These are phyloP conservation scores for Sminthurinus aureus DNA, from an alignment of 2,888 invertebrate genomes.

Conservation along the genomic window DNA sequence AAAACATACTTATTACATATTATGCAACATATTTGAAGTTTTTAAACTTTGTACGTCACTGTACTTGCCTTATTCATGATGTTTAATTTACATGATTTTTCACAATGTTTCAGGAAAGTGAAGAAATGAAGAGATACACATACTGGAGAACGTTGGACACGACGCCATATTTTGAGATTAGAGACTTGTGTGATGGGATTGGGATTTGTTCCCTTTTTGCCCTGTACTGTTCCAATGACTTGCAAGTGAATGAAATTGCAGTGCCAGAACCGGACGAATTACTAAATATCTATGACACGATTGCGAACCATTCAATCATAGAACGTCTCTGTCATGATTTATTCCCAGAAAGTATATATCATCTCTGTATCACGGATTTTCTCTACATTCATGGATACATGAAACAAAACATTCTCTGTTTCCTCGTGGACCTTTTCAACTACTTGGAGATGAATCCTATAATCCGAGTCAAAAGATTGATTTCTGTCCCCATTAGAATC, in stretches of 20 bases:
- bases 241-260: constrained; percentile 52
- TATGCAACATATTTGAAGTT: too few relatives aligned
- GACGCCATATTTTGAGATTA: constrained; percentile 53
- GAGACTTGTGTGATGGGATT: constrained; percentile 57
- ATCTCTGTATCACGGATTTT: constrained; percentile 57
- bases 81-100: not conserved
- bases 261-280: constrained; percentile 56
- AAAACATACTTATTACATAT: too few relatives aligned
- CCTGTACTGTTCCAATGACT: constrained; percentile 57
- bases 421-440: constrained; percentile 57
- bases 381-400: constrained; percentile 59
- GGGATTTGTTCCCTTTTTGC: constrained; percentile 57
- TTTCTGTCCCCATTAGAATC: constrained; percentile 53
- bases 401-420: constrained; percentile 57
- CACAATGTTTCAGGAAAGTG: too few relatives aligned
- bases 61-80: not conserved
- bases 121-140: too few relatives aligned
- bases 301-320: constrained; percentile 52
- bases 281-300: constrained; percentile 56
- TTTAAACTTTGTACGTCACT: not conserved
- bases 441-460: constrained; percentile 56
- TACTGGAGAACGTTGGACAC: constrained; percentile 55
- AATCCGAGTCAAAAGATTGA: constrained; percentile 54
- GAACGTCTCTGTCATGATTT: constrained; percentile 55
- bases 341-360: constrained; percentile 57